Conservation (phyloP, 2,797 vertebrate species). For the Megaceryle alcyon region DNA sequence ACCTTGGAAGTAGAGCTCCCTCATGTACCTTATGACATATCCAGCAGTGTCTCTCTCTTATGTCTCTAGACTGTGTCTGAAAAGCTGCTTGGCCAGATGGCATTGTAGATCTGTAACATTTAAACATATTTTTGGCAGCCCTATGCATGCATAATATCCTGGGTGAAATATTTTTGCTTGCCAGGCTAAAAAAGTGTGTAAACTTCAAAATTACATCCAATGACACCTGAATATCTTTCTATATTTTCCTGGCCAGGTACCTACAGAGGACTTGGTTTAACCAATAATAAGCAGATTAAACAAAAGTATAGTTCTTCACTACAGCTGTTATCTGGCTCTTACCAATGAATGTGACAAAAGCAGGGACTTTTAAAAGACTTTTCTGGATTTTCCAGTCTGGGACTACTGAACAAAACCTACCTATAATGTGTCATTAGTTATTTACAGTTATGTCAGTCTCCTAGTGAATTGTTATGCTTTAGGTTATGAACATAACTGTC, state of each 20-base stretch:
- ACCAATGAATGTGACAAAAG: not conserved
- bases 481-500: not conserved
- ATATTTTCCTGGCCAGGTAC: not conserved
- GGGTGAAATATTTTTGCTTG: slow-evolving; percentile 66
- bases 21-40: not conserved
- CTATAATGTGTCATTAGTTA: not conserved
- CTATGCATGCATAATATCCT: slow-evolving; percentile 44
- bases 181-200: slow-evolving; percentile 64
- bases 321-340: not conserved
- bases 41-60: slow-evolving; percentile 15
- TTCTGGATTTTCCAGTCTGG: not conserved
- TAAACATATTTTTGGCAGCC: slow-evolving; percentile 59
- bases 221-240: slow-evolving; percentile 27
- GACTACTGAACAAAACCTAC: not conserved
- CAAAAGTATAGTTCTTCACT: not conserved
- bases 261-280: not conserved
- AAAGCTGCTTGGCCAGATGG: slow-evolving; percentile 65
- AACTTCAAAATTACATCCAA: slow-evolving; percentile 41
- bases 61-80: slow-evolving; percentile 32
- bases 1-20: not conserved
- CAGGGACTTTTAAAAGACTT: not conserved
- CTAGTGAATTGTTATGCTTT: not conserved
- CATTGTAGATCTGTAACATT: slow-evolving; percentile 51
- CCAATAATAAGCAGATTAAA: not conserved
- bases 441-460: not conserved